These are phyloP conservation scores for Caranx melampygus DNA, from an alignment of 2,113 vertebrate genomes.

Conservation along the genomic window DNA sequence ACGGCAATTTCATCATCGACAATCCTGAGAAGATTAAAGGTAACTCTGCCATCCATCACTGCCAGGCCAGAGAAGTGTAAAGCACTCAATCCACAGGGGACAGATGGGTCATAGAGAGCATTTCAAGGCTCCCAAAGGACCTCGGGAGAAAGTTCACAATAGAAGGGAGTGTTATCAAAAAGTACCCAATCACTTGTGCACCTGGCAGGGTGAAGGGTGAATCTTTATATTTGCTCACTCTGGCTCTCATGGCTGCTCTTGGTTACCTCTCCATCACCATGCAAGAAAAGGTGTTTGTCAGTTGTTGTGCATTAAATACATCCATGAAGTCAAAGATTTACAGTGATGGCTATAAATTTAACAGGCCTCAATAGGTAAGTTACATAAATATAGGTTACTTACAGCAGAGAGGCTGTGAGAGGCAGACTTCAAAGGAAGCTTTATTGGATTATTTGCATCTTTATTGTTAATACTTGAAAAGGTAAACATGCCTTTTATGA, in stretches of 20 bases:
- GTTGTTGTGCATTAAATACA: constrained; percentile 31
- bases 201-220: constrained; percentile 31
- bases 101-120: constrained; percentile 67
- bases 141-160: constrained; percentile 74
- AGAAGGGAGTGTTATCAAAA: constrained; percentile 61
- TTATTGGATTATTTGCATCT: constrained; percentile 45
- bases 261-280: constrained; percentile 37
- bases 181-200: constrained; percentile 62
- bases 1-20: constrained; percentile 97
- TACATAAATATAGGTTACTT: constrained; percentile 32
- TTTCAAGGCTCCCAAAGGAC: constrained; percentile 62
- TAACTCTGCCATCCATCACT: constrained; percentile 80
- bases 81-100: constrained; percentile 72
- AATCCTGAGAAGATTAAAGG: constrained; percentile 96
- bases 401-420: constrained; percentile 10
- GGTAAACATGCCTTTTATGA: neutral
- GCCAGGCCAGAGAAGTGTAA: constrained; percentile 67
- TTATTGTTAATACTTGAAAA: constrained; percentile 5
- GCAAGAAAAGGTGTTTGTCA: constrained; percentile 25
- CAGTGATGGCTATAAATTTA: constrained; percentile 30
- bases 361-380: constrained; percentile 7
- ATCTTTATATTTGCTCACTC: constrained; percentile 51
- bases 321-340: constrained; percentile 7
- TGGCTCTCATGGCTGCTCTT: constrained; percentile 1
- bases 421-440: constrained; percentile 43